phyloP scores from a whole-genome alignment of 2,113 vertebrate genomes.

The Tamias sibiricus region DNA sequence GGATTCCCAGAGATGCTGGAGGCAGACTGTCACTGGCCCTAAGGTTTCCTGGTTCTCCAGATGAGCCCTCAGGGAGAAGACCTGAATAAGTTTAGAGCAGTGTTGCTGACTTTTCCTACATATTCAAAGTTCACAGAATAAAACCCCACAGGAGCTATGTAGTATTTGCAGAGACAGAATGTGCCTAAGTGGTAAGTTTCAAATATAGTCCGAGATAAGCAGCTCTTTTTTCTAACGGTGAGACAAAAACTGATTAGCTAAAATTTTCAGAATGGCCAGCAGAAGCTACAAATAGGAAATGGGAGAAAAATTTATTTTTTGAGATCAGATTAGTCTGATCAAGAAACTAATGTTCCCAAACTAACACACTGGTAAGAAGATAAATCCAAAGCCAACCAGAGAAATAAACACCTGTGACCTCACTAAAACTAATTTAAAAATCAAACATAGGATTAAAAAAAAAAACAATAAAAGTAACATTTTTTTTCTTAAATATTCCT shows the following conservation, averaged over 20 bases:
- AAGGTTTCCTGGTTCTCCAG: background rate
- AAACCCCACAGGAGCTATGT: slow-evolving; percentile 14
- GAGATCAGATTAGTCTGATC: slow-evolving; percentile 8
- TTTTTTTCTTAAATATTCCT: slow-evolving; percentile 40
- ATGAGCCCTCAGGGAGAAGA: background rate
- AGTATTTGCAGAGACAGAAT: background rate
- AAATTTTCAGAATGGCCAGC: slow-evolving; percentile 70
- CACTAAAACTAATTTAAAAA: slow-evolving; percentile 67
- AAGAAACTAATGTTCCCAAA: slow-evolving; percentile 59
- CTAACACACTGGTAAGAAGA: background rate
- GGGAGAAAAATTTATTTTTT: slow-evolving; percentile 67
- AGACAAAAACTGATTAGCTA: slow-evolving; percentile 38
- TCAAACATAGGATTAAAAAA: slow-evolving; percentile 21
- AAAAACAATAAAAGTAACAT: slow-evolving; percentile 46
- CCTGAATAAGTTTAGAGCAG: background rate
- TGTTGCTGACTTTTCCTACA: background rate
- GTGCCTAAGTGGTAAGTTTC: slow-evolving; percentile 49
- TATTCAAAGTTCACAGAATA: slow-evolving; percentile 68
- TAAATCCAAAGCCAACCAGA: slow-evolving; percentile 39
- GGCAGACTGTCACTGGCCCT: background rate
- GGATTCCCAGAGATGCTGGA: background rate
- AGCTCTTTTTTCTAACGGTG: slow-evolving; percentile 67
- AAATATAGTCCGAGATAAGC: slow-evolving; percentile 58
- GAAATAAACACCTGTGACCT: slow-evolving; percentile 47
- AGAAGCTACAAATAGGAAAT: background rate